Percentiles rank a stretch among this genome's conserved stretches.
phyloP scores from a whole-genome alignment of 2,888 invertebrate genomes.

The Meliscaeva auricollis region DNA sequence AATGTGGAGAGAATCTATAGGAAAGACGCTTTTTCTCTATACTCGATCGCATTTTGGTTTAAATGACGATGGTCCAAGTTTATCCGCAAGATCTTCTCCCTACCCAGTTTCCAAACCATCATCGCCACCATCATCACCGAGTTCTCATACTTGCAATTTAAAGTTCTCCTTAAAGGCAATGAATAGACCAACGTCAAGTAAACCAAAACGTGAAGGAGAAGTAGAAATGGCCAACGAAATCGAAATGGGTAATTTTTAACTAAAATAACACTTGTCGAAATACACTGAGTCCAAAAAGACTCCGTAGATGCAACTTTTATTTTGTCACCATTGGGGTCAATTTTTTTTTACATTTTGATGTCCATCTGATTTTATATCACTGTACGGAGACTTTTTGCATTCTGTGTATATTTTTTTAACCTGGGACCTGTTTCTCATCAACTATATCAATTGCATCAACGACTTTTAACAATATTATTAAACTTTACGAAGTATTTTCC shows the following conservation, averaged over 20 bases:
- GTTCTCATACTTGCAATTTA: too few relatives aligned
- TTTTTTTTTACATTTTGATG: too few relatives aligned
- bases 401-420: slow-evolving; percentile 7
- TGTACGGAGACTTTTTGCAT: too few relatives aligned
- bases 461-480: neutral
- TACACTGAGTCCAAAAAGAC: neutral
- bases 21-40: neutral
- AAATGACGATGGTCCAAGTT: neutral
- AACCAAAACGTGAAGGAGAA: too few relatives aligned
- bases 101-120: slow-evolving; percentile 53
- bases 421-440: slow-evolving; percentile 2
- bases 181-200: too few relatives aligned
- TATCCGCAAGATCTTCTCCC: neutral
- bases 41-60: neutral
- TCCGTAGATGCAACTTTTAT: neutral
- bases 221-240: too few relatives aligned
- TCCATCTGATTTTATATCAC: slow-evolving; percentile 6
- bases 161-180: too few relatives aligned
- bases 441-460: slow-evolving; percentile 2
- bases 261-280: neutral
- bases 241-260: neutral
- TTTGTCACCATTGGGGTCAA: slow-evolving; percentile 10
- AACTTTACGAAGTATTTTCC: neutral
- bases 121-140: slow-evolving; percentile 2
- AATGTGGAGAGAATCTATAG: slow-evolving; percentile 12